Base-by-base conservation (phyloP, 23 tunicate species). In the Ascidia mentula region DNA sequence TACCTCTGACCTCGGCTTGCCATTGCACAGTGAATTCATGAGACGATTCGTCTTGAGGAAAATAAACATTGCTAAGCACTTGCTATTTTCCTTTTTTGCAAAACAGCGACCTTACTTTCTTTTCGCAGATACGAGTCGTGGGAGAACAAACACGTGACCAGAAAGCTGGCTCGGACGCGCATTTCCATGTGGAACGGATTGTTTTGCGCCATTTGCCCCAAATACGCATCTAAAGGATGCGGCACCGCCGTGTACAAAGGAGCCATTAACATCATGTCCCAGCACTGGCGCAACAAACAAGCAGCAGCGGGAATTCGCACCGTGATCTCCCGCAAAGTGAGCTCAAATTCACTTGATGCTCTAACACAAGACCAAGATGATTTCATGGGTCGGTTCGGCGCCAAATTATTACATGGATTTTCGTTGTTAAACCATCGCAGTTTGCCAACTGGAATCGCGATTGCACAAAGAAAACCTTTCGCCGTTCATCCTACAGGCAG, bases 71-170 rank as follows among this genome's bases (percentile, higher is more conserved):
- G n/a, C n/a, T n/a, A n/a, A n/a, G n/a, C n/a, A n/a, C n/a, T n/a
- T n/a, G n/a, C n/a, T n/a, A n/a, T n/a, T n/a, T n/a, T n/a, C n/a
- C n/a, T n/a, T n/a, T n/a, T n/a, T n/a, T n/a, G n/a, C n/a, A n/a
- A n/a, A n/a, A n/a, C n/a, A n/a, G n/a, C 53, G 12, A 15, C 12
- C 53, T 9, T 15, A 42, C 12, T 42, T 42, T 9, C 15, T 37
- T 79, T 46, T 45, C 74, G 60, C 78, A 90, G 95, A 42, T 84
- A 90, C 73, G 95, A 90, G 81, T 78, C 86, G 26, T 90, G 95
- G 95, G 95, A 90, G 45, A 90, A 80, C 32, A 71, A 70, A 36
- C 36, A 80, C 75, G 76, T 90, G n/a, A 60, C 59, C 34, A 34
- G 74, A 69, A 80, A 80, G 59, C 28, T 80, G 20, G 75, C 76